Evolutionary conservation across 2,888 invertebrate genomes (phyloP).

Genomic region (Drosophila siamana): DNA sequence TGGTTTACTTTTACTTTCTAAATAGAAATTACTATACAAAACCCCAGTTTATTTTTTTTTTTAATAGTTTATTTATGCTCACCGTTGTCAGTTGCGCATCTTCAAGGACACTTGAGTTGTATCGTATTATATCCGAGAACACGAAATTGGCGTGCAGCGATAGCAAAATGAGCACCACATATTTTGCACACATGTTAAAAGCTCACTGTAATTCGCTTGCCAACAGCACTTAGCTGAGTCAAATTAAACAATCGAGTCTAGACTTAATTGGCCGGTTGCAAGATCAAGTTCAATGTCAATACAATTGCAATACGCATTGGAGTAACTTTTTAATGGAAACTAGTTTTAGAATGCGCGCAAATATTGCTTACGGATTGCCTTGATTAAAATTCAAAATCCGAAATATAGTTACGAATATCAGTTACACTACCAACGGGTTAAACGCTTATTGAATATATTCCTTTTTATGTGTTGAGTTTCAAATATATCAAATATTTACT

Average conservation of each 20-base stretch:
- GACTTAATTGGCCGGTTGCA: constrained; percentile 29
- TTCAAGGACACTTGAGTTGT: constrained; percentile 30
- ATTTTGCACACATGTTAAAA: constrained; percentile 17
- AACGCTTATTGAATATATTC: background rate
- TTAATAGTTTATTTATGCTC: background rate
- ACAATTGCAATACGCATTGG: constrained; percentile 7
- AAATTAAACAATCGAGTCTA: background rate
- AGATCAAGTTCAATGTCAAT: constrained; percentile 24
- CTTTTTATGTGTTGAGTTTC: too few species aligned
- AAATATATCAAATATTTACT: too few species aligned
- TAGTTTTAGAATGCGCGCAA: constrained; percentile 22
- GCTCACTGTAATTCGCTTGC: background rate
- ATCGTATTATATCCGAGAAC: constrained; percentile 15
- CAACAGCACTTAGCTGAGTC: background rate
- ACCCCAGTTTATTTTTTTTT: too few species aligned
- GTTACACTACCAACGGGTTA: background rate
- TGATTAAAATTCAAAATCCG: background rate
- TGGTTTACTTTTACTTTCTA: too few species aligned
- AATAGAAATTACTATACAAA: too few species aligned
- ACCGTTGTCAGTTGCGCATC: constrained; percentile 50
- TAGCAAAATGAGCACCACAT: constrained; percentile 27
- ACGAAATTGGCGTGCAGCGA: constrained; percentile 20
- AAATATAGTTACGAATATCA: background rate
- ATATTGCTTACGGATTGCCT: constrained; percentile 15
- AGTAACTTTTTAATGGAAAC: constrained; percentile 16